These are phyloP conservation scores for Arctocebus calabarensis DNA, from an alignment of 2,797 vertebrate species.

Conservation along the genomic window DNA sequence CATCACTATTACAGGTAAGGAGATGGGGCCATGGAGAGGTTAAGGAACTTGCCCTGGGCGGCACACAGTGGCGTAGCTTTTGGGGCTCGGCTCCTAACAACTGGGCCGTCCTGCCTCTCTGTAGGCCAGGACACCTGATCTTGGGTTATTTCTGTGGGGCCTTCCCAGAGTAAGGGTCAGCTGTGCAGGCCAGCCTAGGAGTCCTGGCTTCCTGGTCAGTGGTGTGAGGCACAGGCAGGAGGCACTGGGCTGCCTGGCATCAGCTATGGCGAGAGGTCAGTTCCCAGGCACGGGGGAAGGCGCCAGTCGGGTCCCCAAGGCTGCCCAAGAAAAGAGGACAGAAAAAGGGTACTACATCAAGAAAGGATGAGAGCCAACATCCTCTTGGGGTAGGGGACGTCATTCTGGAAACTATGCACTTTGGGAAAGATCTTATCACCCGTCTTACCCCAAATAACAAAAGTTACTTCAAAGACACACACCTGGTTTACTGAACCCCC, in stretches of 20 bases:
- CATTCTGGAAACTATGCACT: not conserved
- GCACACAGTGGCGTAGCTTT: not conserved
- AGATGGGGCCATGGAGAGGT: not conserved
- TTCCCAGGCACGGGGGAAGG: too few relatives aligned
- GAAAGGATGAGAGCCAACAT: not conserved
- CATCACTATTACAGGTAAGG: not conserved
- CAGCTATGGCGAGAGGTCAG: not conserved
- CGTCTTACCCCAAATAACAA: not conserved
- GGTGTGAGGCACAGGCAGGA: not conserved
- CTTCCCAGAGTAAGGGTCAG: not conserved
- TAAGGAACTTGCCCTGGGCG: not conserved
- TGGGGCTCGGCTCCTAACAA: not conserved
- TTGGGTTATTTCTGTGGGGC: not conserved
- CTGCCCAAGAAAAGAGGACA: not conserved
- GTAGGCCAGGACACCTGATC: not conserved
- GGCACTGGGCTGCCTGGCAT: not conserved
- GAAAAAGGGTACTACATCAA: not conserved
- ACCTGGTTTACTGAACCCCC: not conserved
- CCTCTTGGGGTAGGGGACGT: fast-evolving
- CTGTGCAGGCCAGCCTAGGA: not conserved
- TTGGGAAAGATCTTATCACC: not conserved
- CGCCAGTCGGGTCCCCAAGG: not conserved
- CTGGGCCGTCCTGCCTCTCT: not conserved
- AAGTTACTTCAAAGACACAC: not conserved
- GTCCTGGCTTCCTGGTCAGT: not conserved